phyloP scores from a whole-genome alignment of 2,797 vertebrate species.

The Amblyopsis hoosieri region DNA sequence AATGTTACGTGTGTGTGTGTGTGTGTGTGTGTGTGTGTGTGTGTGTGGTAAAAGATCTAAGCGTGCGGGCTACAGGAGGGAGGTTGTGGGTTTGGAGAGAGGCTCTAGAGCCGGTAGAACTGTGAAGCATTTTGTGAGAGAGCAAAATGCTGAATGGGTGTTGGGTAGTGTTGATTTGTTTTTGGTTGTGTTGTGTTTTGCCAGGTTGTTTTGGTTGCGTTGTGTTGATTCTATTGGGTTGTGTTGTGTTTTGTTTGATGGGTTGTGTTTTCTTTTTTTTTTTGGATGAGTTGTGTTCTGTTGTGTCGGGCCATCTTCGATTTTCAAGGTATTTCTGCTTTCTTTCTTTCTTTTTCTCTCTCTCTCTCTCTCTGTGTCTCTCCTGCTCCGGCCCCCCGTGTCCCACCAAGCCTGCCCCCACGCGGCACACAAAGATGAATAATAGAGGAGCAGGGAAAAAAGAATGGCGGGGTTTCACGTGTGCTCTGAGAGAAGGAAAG shows the following conservation, averaged over 20 bases:
- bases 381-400: conserved; percentile 31
- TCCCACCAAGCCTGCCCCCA: conserved; percentile 42
- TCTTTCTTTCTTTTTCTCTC: conserved; percentile 22
- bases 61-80: conserved; percentile 16
- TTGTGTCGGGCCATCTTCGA: conserved; percentile 8
- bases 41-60: conserved; percentile 28
- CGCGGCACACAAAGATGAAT: conserved; percentile 48
- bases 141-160: conserved; percentile 1
- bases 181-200: too few species aligned
- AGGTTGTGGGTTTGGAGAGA: conserved; percentile 30
- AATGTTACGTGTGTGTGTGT: not conserved
- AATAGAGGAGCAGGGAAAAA: conserved; percentile 43
- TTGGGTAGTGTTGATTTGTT: too few species aligned
- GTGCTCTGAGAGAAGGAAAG: not conserved
- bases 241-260: too few species aligned
- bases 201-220: too few species aligned
- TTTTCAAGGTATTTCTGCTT: conserved; percentile 47
- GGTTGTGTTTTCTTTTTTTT: too few species aligned
- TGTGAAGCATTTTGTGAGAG: conserved; percentile 23
- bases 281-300: too few species aligned
- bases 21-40: conserved; percentile 6
- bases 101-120: conserved; percentile 29
- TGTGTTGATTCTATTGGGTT: too few species aligned
- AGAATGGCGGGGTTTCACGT: conserved; percentile 15
- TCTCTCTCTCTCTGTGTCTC: conserved; percentile 23